phyloP scores from a whole-genome alignment of 2,888 invertebrate genomes.

The Hirtodrosophila histrioides region DNA sequence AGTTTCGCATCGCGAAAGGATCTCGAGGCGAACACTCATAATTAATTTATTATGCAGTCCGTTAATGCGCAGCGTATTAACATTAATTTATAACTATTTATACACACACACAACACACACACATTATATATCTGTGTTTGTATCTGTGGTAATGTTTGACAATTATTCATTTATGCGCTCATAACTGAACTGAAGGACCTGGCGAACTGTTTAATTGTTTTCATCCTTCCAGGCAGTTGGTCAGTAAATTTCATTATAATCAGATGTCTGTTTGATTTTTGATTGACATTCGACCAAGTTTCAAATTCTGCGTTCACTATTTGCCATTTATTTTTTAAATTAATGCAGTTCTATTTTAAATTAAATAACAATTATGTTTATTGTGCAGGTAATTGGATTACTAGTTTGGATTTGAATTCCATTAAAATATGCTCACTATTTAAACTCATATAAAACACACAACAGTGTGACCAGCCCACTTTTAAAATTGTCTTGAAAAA shows the following conservation, averaged over 20 bases:
- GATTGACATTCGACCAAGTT: background rate
- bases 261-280: background rate
- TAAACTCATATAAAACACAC: too few relatives aligned
- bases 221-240: constrained; percentile 5
- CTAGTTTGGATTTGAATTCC: too few relatives aligned
- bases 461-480: too few relatives aligned
- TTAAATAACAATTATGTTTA: too few relatives aligned
- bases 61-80: constrained; percentile 61
- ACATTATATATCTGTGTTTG: constrained; percentile 13
- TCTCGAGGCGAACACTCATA: constrained; percentile 41
- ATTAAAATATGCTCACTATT: too few relatives aligned
- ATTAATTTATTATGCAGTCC: constrained; percentile 58
- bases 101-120: too few relatives aligned
- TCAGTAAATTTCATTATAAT: constrained; percentile 2
- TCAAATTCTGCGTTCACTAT: too few relatives aligned
- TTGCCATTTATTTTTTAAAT: too few relatives aligned
- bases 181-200: constrained; percentile 6
- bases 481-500: too few relatives aligned
- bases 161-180: constrained; percentile 41
- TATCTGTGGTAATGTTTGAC: constrained; percentile 13
- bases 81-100: constrained; percentile 42
- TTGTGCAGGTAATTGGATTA: too few relatives aligned
- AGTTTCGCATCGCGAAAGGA: constrained; percentile 5
- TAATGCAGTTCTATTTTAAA: too few relatives aligned
- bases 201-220: constrained; percentile 49